These are phyloP conservation scores for Thysanoteuthis rhombus DNA, from an alignment of 2,888 invertebrate genomes.

Conservation along the genomic window DNA sequence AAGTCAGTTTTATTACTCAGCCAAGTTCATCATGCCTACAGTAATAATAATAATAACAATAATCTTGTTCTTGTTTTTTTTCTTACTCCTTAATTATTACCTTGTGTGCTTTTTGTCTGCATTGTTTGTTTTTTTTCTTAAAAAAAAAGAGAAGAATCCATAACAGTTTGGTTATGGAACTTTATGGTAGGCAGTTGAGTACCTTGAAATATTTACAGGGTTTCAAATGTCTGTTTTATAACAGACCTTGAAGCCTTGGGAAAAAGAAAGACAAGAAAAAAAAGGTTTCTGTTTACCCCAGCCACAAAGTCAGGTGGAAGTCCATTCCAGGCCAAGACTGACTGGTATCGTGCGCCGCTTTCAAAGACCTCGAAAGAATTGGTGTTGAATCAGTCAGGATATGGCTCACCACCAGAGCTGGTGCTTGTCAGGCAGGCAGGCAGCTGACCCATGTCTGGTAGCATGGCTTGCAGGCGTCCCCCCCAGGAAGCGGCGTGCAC, in stretches of 20 bases:
- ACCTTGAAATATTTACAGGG: constrained; percentile 14
- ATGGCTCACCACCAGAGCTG: constrained; percentile 18
- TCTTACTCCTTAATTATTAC: background rate
- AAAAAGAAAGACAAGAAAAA: background rate
- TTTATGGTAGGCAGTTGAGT: constrained; percentile 23
- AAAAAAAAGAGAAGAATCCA: background rate
- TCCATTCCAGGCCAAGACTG: constrained; percentile 26
- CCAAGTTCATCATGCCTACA: background rate
- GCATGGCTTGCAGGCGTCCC: constrained; percentile 19
- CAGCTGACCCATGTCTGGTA: constrained; percentile 22
- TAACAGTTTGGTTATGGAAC: background rate
- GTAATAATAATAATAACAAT: too few species aligned
- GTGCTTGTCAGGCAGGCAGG: background rate
- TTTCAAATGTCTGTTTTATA: constrained; percentile 24
- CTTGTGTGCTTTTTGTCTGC: background rate
- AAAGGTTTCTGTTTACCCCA: constrained; percentile 26
- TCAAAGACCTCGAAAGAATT: constrained; percentile 30
- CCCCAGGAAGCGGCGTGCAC: constrained; percentile 24
- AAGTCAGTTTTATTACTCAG: background rate
- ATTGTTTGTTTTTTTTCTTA: background rate
- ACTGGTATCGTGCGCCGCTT: constrained; percentile 29
- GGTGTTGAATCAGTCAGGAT: constrained; percentile 29
- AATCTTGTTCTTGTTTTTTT: background rate
- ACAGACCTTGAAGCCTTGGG: constrained; percentile 28
- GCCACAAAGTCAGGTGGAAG: constrained; percentile 27